These are phyloP conservation scores for Drosophila demipolita DNA, from an alignment of 2,888 invertebrate genomes.

Conservation along the genomic window DNA sequence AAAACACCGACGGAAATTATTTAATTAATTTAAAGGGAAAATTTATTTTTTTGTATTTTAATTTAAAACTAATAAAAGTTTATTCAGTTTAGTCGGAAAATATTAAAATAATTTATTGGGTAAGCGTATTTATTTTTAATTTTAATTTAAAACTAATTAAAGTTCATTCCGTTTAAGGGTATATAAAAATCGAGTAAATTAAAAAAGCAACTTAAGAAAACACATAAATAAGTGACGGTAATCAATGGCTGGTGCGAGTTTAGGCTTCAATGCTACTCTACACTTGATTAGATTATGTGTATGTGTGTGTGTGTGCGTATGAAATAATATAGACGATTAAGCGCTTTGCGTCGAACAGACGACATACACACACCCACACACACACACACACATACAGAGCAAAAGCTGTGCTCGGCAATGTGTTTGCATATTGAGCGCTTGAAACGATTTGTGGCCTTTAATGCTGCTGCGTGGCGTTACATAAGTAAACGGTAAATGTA, in stretches of 20 bases:
- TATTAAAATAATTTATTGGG: too few relatives aligned
- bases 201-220: slow-evolving; percentile 48
- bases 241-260: slow-evolving; percentile 55
- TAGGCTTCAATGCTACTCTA: slow-evolving; percentile 42
- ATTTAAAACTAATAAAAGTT: background rate
- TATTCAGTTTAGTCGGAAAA: background rate
- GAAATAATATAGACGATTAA: slow-evolving; percentile 69
- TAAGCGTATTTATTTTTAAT: too few relatives aligned
- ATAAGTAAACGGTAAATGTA: slow-evolving; percentile 68
- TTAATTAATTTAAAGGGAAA: background rate
- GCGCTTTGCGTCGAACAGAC: slow-evolving; percentile 38
- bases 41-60: background rate
- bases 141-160: too few relatives aligned
- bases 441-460: slow-evolving; percentile 76
- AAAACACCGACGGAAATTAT: background rate
- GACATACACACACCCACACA: slow-evolving; percentile 15
- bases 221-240: slow-evolving; percentile 73
- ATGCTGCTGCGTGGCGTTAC: slow-evolving; percentile 72
- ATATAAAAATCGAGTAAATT: too few relatives aligned
- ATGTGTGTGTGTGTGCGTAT: slow-evolving; percentile 35
- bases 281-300: slow-evolving; percentile 44
- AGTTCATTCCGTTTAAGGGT: too few relatives aligned
- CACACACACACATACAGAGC: background rate
- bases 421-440: slow-evolving; percentile 70
- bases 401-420: slow-evolving; percentile 37